phyloP scores from a whole-genome alignment of 2,797 vertebrate species.

The Falco cherrug region DNA sequence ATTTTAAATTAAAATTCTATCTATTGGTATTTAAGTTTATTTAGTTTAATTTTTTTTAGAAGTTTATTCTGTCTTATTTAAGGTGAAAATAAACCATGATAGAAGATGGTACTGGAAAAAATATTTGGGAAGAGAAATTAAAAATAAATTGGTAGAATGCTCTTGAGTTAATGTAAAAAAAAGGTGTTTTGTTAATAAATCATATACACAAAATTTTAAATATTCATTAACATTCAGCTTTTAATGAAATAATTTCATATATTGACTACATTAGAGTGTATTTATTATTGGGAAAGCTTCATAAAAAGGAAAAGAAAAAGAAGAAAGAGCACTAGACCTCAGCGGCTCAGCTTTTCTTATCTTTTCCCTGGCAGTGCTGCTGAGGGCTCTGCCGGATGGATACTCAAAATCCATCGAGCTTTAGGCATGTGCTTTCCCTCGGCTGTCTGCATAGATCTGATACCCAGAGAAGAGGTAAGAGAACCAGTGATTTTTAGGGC shows the following conservation, averaged over 20 bases:
- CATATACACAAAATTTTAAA: not conserved
- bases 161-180: not conserved
- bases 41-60: not conserved
- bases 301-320: not conserved
- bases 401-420: not conserved
- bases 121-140: not conserved
- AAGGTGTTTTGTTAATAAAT: rapidly evolving
- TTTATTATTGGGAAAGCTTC: not conserved
- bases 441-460: not conserved
- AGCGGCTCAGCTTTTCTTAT: not conserved
- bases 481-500: not conserved
- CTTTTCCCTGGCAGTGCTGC: not conserved
- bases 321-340: not conserved
- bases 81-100: not conserved
- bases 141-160: not conserved
- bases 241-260: not conserved
- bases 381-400: not conserved
- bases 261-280: not conserved
- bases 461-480: not conserved
- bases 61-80: not conserved
- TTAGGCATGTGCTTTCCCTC: not conserved
- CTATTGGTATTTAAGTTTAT: not conserved
- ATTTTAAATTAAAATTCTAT: not conserved
- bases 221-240: not conserved
- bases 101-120: not conserved